Conservation (phyloP, 2,797 vertebrate species). For the Balearica regulorum region DNA sequence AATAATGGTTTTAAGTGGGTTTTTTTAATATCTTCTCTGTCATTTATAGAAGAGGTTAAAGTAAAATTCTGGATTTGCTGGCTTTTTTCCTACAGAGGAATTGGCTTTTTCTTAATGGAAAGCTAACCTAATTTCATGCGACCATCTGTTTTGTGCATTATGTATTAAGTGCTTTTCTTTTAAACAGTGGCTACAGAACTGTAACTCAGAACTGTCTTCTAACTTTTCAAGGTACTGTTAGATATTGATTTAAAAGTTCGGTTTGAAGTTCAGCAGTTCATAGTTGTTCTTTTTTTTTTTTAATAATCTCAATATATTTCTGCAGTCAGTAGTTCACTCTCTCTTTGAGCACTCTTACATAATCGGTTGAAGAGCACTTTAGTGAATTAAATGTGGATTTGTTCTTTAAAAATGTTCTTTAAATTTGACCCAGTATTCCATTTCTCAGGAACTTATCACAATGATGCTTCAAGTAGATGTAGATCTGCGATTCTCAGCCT, state of each 20-base stretch:
- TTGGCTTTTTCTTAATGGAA: slow-evolving; percentile 11
- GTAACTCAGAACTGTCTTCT: slow-evolving; percentile 1
- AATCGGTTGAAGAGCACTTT: not conserved
- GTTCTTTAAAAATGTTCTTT: not conserved
- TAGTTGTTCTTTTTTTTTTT: not conserved
- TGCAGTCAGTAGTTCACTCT: not conserved
- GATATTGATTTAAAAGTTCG: not conserved
- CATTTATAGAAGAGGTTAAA: not conserved
- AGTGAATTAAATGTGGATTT: not conserved
- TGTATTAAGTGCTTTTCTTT: not conserved
- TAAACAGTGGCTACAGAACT: not conserved
- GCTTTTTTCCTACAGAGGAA: not conserved
- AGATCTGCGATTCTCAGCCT: slow-evolving; percentile 88
- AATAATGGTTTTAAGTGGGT: fast-evolving
- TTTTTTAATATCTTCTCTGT: not conserved
- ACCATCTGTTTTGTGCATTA: slow-evolving; percentile 7
- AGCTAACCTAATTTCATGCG: slow-evolving; percentile 12
- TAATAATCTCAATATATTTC: not conserved
- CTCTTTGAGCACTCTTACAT: not conserved
- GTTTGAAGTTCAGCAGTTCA: not conserved
- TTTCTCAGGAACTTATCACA: slow-evolving; percentile 87
- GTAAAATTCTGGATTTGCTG: not conserved
- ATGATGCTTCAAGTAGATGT: slow-evolving; percentile 92
- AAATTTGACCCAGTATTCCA: not conserved
- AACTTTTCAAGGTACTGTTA: slow-evolving; percentile 9